phyloP scores from a whole-genome alignment of 2,113 vertebrate species.

The Micromys minutus region DNA sequence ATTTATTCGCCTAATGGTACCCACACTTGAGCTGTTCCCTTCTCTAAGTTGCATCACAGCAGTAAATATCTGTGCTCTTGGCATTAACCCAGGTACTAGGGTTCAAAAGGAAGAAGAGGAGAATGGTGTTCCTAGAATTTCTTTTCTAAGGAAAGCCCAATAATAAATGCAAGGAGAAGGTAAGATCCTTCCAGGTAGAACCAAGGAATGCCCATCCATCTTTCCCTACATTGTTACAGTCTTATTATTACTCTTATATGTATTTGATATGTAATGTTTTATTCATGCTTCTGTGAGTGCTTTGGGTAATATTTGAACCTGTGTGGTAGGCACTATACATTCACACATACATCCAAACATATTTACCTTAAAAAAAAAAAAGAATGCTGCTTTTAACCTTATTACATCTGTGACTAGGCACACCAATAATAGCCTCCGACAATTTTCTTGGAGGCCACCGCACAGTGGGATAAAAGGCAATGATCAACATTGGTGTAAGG shows the following conservation, averaged over 20 bases:
- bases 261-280: background rate
- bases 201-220: background rate
- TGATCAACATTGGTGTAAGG: background rate
- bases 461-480: background rate
- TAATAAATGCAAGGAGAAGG: background rate
- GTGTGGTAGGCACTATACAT: background rate
- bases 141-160: background rate
- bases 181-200: slow-evolving; percentile 20
- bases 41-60: background rate
- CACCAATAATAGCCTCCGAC: background rate
- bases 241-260: background rate
- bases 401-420: background rate
- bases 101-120: background rate
- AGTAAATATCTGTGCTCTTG: background rate
- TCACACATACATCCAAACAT: background rate
- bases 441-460: background rate
- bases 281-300: background rate
- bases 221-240: background rate
- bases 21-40: background rate
- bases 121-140: background rate
- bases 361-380: background rate
- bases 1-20: background rate
- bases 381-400: background rate
- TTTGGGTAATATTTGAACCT: slow-evolving; percentile 17
- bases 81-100: background rate